Evolutionary conservation across 2,888 invertebrate genomes (phyloP), one percentile per base, ranked within the genome.

Genomic region (Buathra laborator): DNA sequence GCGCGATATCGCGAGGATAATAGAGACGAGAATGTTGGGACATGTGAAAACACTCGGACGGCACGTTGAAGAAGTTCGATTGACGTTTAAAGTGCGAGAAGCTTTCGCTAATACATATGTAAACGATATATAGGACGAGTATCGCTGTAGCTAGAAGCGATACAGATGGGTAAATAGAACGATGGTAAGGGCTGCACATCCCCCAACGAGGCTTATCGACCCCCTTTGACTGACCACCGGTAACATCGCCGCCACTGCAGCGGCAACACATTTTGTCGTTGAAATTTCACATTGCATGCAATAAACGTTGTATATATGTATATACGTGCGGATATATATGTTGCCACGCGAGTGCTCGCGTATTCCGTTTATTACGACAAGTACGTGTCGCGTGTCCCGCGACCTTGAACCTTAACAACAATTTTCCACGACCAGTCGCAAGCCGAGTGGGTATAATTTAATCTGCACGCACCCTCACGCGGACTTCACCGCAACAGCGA

Each of bases 161-260:
- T 37, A 37, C 53, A 24, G 56, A 51, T 46, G 56, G 46, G 74
- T 53, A 74, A 43, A 24, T 24, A 24, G 64, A 72, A 51, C 56
- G 14, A 44, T 24, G 67, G 72, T 53, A 71, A 67, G 48, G 44
- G 46, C 14, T 48, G 80, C 77, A 68, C 77, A 59, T 74, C 70
- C 70, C 81, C 66, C 66, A 71, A 72, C 80, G 72, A 71, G 70
- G 78, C 84, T 81, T 85, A 85, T 85, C 81, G 84, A 84, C 81
- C 84, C 44, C 67, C 76, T 72, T 74, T 64, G 72, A 79, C 84
- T 85, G 74, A 75, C 81, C 81, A 71, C 81, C 68, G 72, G 78
- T 75, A 78, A 75, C 44, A 44, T 71, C 43, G 32, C 37, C 72
- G 72, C 56, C 74, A n/a, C 56, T 66, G 64, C 71, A 67, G 84